A percentile compares a stretch with the other conserved stretches of the same genome.
These are phyloP conservation scores for Coboldia fuscipes DNA, from an alignment of 1,140 invertebrate species.

Conservation along the genomic window DNA sequence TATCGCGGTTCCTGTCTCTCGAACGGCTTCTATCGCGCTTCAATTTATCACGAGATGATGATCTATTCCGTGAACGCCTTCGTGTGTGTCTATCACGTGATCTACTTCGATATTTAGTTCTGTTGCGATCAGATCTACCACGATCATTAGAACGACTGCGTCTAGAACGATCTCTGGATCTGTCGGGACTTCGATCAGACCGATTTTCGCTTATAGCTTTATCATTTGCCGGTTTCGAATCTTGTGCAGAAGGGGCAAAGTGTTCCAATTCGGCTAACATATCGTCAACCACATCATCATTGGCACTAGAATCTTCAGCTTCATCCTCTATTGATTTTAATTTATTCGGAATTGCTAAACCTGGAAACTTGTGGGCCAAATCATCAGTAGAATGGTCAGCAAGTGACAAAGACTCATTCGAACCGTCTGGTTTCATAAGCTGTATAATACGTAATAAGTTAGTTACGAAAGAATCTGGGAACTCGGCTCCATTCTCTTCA, in stretches of 20 bases:
- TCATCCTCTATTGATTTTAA: conserved; percentile 25
- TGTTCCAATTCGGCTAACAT: conserved; percentile 81
- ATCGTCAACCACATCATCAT: conserved; percentile 36
- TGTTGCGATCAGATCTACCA: conserved; percentile 4
- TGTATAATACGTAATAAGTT: conserved; percentile 85
- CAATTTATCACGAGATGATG: conserved; percentile 6
- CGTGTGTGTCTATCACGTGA: conserved; percentile 12
- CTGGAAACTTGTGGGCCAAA: conserved; percentile 66
- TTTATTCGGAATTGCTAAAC: conserved; percentile 76
- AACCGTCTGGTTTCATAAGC: conserved; percentile 59
- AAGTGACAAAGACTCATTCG: conserved; percentile 7
- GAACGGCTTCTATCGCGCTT: conserved; percentile 7
- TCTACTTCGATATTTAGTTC: conserved; percentile 9
- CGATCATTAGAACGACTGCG: conserved; percentile 4
- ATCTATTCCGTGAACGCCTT: conserved; percentile 7
- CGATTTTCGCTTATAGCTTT: not conserved
- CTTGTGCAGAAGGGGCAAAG: conserved; percentile 38
- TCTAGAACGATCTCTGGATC: conserved; percentile 2
- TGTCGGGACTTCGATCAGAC: conserved; percentile 2
- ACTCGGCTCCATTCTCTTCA: conserved; percentile 81
- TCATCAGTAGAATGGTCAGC: conserved; percentile 25
- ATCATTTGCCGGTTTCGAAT: not conserved
- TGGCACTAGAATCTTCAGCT: conserved; percentile 15
- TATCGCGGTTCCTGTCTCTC: conserved; percentile 13
- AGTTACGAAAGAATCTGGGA: conserved; percentile 80